Percentiles rank a stretch among this genome's conserved stretches.
These are phyloP conservation scores for Pao palembangensis DNA, from an alignment of 2,113 vertebrate genomes.

Conservation along the genomic window DNA sequence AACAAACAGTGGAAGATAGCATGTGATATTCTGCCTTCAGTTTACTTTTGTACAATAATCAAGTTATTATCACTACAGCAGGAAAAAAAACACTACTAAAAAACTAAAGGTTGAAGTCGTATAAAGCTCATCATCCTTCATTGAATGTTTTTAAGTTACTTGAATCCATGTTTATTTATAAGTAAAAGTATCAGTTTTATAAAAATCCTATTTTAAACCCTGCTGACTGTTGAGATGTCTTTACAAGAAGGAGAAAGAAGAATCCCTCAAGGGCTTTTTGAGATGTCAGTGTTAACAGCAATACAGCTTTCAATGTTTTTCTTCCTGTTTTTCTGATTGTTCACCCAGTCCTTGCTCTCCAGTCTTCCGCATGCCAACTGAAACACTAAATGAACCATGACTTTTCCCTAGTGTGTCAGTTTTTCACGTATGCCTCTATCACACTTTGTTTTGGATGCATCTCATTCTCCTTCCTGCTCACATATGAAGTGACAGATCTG, in stretches of 20 bases:
- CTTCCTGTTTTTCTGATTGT: conserved; percentile 4
- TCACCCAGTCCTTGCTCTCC: conserved; percentile 15
- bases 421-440: not conserved
- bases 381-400: conserved; percentile 1
- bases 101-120: not conserved
- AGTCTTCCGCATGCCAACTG: conserved; percentile 40
- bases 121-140: conserved; percentile 5
- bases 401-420: not conserved
- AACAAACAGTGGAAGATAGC: not conserved
- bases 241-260: conserved; percentile 26
- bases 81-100: conserved; percentile 41
- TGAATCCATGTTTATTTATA: conserved; percentile 60
- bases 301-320: conserved; percentile 39
- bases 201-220: conserved; percentile 13
- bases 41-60: not conserved
- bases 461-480: conserved; percentile 6
- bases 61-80: conserved; percentile 1
- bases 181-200: conserved; percentile 41
- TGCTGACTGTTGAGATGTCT: conserved; percentile 32
- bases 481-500: conserved; percentile 27
- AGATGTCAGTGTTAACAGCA: conserved; percentile 64
- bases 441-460: conserved; percentile 6
- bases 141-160: conserved; percentile 63
- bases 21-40: conserved; percentile 1
- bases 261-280: conserved; percentile 58